Evolutionary conservation across 1,140 invertebrate genomes (phyloP).

Genomic region (Trachymyrmex cornetzi): DNA sequence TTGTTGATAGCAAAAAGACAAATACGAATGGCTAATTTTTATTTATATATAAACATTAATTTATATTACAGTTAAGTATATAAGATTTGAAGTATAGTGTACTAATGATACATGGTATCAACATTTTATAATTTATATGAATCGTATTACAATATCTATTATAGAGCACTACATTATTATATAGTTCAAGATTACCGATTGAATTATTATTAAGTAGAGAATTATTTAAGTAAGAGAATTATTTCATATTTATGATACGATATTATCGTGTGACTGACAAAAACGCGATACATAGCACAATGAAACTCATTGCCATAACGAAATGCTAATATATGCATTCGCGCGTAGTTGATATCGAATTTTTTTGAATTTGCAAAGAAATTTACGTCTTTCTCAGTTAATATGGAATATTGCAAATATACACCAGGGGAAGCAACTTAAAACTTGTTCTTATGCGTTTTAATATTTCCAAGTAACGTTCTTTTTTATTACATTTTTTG

Average conservation of each 20-base stretch:
- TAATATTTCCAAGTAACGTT: neutral
- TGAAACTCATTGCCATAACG: constrained; percentile 44
- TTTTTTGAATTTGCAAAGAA: constrained; percentile 30
- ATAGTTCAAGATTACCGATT: constrained; percentile 44
- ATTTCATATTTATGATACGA: constrained; percentile 47
- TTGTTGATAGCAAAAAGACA: neutral
- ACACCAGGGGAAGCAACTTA: neutral
- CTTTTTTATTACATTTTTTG: constrained; percentile 3
- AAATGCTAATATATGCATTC: constrained; percentile 52
- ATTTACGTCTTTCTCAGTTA: constrained; percentile 22
- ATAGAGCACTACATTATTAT: neutral
- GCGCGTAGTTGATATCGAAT: constrained; percentile 49
- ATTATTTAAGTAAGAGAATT: constrained; percentile 40
- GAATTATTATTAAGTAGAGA: constrained; percentile 35
- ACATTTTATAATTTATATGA: neutral
- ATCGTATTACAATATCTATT: neutral
- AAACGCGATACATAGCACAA: constrained; percentile 28
- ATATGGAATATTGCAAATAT: constrained; percentile 16
- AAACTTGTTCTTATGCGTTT: constrained; percentile 7
- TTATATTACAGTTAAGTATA: neutral
- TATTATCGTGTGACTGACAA: constrained; percentile 27
- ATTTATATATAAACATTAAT: neutral
- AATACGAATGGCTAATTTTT: neutral
- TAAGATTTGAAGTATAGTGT: neutral
- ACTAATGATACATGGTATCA: neutral